Percentiles rank a stretch among this genome's conserved stretches.
phyloP scores from a whole-genome alignment of 2,113 vertebrate genomes.

The Rutilus rutilus region DNA sequence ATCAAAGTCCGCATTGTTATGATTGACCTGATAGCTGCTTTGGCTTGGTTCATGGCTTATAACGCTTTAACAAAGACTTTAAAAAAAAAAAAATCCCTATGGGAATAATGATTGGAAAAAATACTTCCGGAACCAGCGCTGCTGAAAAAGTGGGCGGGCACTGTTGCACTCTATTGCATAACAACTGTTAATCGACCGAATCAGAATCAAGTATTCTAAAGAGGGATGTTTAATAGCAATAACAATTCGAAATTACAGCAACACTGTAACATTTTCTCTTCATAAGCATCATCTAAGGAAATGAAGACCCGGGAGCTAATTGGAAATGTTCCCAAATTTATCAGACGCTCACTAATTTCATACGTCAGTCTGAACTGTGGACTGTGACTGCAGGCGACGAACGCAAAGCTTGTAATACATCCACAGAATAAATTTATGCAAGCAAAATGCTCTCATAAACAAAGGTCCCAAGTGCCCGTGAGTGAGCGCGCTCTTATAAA shows the following conservation, averaged over 20 bases:
- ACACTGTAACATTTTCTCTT: not conserved
- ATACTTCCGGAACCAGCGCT: too few species aligned
- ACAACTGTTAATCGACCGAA: not conserved
- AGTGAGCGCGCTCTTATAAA: constrained; percentile 31
- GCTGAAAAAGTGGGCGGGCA: too few species aligned
- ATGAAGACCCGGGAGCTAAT: constrained; percentile 21
- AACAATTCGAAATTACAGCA: not conserved
- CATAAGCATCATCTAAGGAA: constrained; percentile 9
- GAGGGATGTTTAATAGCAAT: not conserved
- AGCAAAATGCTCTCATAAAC: constrained; percentile 41
- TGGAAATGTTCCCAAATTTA: constrained; percentile 3
- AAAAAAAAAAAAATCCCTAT: too few species aligned
- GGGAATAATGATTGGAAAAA: too few species aligned
- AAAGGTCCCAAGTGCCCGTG: constrained; percentile 35
- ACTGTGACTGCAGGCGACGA: constrained; percentile 40
- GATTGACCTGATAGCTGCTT: too few species aligned
- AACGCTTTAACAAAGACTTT: too few species aligned
- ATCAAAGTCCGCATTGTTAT: too few species aligned
- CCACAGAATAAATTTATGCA: constrained; percentile 42
- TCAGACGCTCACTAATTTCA: constrained; percentile 25
- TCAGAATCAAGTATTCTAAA: constrained; percentile 16
- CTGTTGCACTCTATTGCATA: too few species aligned
- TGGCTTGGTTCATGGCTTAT: too few species aligned
- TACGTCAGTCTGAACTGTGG: constrained; percentile 29
- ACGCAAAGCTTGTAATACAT: constrained; percentile 48